phyloP scores from a whole-genome alignment of 1,140 invertebrate genomes.

The Caenorhabditis briggsae region DNA sequence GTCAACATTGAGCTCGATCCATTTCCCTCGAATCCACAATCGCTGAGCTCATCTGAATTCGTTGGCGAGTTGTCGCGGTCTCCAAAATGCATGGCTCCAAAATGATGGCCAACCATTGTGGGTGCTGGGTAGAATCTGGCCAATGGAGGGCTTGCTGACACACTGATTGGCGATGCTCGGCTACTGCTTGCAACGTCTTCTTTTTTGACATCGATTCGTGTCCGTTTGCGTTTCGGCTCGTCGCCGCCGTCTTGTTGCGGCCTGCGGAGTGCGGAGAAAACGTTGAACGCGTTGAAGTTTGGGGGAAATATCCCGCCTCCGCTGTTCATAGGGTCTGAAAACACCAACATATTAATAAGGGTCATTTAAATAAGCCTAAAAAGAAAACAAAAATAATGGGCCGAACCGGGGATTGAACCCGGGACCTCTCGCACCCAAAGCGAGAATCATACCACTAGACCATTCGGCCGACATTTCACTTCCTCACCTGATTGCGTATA shows the following conservation, averaged over 20 bases:
- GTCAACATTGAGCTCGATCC: constrained; percentile 82
- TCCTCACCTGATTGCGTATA: neutral
- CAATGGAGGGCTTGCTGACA: constrained; percentile 48
- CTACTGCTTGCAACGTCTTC: constrained; percentile 69
- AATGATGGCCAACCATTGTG: constrained; percentile 72
- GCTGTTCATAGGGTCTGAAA: constrained; percentile 12
- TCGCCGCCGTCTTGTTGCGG: constrained; percentile 54
- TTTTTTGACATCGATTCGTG: constrained; percentile 71
- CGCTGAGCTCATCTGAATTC: constrained; percentile 71
- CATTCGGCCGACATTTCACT: constrained; percentile 35
- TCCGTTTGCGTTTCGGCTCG: constrained; percentile 70
- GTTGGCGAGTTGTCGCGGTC: constrained; percentile 68
- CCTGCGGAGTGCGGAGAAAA: constrained; percentile 64
- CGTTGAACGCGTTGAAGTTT: constrained; percentile 57
- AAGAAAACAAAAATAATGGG: constrained; percentile 16
- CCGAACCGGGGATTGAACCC: constrained; percentile 73
- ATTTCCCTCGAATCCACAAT: constrained; percentile 67
- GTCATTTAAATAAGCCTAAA: neutral
- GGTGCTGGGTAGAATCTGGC: constrained; percentile 71
- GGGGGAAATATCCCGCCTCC: constrained; percentile 56
- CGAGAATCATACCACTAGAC: constrained; percentile 78
- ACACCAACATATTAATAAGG: neutral
- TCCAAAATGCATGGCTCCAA: constrained; percentile 63
- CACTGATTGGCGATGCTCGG: constrained; percentile 40
- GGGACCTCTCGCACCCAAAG: constrained; percentile 77